Conservation (phyloP, 2,888 invertebrate species). For the Lasioglossum malachurum region DNA sequence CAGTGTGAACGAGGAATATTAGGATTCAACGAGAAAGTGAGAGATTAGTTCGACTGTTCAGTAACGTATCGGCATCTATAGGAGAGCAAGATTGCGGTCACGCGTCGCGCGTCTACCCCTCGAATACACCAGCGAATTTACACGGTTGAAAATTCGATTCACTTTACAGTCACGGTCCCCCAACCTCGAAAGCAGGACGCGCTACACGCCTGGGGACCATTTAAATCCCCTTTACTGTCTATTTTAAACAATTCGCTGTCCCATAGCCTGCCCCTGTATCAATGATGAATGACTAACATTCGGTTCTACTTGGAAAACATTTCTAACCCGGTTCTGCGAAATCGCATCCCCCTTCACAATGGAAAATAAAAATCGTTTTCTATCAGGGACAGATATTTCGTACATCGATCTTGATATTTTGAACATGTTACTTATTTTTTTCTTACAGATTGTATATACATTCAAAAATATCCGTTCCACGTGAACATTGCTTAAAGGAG, state of each 20-base stretch:
- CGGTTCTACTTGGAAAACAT: conserved; percentile 19
- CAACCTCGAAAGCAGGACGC: conserved; percentile 45
- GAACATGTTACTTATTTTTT: neutral
- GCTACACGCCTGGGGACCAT: conserved; percentile 76
- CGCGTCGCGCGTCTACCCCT: conserved; percentile 40
- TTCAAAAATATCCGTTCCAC: neutral
- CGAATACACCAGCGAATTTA: conserved; percentile 60
- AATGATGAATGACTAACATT: conserved; percentile 71
- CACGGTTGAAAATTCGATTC: conserved; percentile 80
- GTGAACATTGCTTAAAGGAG: no score
- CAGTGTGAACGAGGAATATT: no score
- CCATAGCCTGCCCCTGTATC: conserved; percentile 35
- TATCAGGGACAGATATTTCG: neutral
- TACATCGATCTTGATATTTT: neutral
- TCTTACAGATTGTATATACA: neutral
- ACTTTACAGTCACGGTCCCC: conserved; percentile 74
- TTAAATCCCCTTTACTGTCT: conserved; percentile 79
- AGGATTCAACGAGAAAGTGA: neutral
- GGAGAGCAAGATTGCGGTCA: conserved; percentile 46
- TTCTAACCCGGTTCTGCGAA: neutral
- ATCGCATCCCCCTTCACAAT: neutral
- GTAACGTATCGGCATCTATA: conserved; percentile 18
- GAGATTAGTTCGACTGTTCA: neutral
- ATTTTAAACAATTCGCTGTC: conserved; percentile 79
- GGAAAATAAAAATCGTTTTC: neutral